Evolutionary conservation across 2,113 vertebrate genomes (phyloP).

Genomic region (Isichthys henryi): DNA sequence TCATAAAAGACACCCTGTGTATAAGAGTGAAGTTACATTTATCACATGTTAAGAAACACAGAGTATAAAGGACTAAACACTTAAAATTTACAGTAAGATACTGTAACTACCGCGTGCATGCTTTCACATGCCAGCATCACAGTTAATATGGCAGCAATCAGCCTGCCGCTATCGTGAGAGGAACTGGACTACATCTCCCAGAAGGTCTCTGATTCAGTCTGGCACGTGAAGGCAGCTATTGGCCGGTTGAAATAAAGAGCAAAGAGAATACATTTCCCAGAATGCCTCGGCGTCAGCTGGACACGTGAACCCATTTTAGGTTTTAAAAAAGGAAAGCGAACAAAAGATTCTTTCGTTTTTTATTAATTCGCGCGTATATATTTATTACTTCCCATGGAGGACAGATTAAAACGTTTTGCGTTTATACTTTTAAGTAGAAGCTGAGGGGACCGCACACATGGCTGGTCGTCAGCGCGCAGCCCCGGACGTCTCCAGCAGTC

Average conservation of each 20-base stretch:
- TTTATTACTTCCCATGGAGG: not conserved
- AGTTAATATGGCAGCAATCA: not conserved
- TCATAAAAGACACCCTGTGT: slow-evolving; percentile 98
- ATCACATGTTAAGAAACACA: not conserved
- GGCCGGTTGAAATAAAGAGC: not conserved
- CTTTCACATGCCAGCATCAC: not conserved
- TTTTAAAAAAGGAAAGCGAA: not conserved
- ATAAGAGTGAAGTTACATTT: not conserved
- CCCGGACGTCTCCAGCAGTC: not conserved
- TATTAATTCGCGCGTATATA: not conserved
- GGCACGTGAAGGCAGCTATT: not conserved
- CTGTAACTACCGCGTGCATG: not conserved
- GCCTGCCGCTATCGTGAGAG: not conserved
- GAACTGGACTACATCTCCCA: not conserved
- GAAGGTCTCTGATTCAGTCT: not conserved
- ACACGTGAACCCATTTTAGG: not conserved
- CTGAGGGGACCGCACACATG: not conserved
- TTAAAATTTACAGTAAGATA: not conserved
- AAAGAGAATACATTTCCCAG: not conserved
- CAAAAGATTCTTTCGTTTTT: not conserved
- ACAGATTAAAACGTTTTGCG: not conserved
- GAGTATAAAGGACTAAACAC: not conserved
- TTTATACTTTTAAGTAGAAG: not conserved
- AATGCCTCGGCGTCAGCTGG: not conserved
- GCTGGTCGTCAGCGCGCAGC: not conserved